Evolutionary conservation across 2,888 invertebrate genomes (phyloP), one percentile per base, ranked within the genome.

Genomic region (Heteromyza rotundicornis): DNA sequence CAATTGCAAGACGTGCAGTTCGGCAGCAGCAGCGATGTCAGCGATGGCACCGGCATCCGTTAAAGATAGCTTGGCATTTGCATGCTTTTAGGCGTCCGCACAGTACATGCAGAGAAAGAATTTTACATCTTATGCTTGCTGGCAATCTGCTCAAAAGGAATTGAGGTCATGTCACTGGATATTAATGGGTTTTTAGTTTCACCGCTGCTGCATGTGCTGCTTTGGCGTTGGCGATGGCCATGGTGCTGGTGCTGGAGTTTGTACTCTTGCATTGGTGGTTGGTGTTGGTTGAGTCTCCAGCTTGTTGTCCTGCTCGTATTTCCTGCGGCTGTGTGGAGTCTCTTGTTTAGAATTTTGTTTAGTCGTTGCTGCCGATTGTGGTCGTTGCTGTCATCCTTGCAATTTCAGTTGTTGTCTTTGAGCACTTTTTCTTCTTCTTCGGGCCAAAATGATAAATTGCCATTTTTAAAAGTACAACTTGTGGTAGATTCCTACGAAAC

Each of bases 161-260:
- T 54, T 54, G 54, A 54, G 54, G 54, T 35, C 54, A 22, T 54
- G 54, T 54, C 54, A 54, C 20, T 12, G 54, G 54, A 36, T 54
- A 54, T 54, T 54, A 54, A 54, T 54, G 54, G 54, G 54, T 54
- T 54, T 54, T 27, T 53, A 53, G 53, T 17, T 53, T 40, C 40
- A 40, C 5, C n/a, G 47, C 20, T 5, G 20, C 47, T 47, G 40
- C 27, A 27, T 27, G 5, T 27, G 7, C 40, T 14, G 40, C n/a
- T 40, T 7, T n/a, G 14, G 40, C 16, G 40, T n/a, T 27, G 5
- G 27, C 27, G 27, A 7, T 10, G 5, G 27, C 27, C 27, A 7
- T 5, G 5, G 7, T 27, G 27, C 10, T 5, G 5, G 27, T 27
- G 27, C 10, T 5, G 5, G 27, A 27, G 10, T 27, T 27, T 27